Evolutionary conservation across 2,797 vertebrate species (phyloP).

Genomic region (Acipenser ruthenus): DNA sequence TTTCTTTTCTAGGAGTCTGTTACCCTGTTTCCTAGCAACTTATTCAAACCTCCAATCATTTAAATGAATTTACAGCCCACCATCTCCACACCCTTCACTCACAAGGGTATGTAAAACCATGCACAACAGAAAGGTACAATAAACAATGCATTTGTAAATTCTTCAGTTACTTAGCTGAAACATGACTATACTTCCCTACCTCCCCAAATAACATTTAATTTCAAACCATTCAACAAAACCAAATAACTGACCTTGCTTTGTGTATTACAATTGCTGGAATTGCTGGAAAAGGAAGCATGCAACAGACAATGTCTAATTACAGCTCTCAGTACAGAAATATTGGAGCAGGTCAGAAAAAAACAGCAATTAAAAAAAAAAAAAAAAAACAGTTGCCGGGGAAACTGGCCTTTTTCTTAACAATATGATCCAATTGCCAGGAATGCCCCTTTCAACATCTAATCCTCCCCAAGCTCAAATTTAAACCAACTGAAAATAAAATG

Average conservation of each 20-base stretch:
- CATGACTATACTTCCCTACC: neutral
- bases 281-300: constrained; percentile 37
- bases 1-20: constrained; percentile 25
- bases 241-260: neutral
- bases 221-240: neutral
- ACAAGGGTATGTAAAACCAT: constrained; percentile 26
- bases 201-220: neutral
- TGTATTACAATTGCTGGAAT: constrained; percentile 7
- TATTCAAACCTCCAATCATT: constrained; percentile 49
- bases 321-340: constrained; percentile 26
- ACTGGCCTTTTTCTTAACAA: constrained; percentile 31
- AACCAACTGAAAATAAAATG: constrained; percentile 25
- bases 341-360: constrained; percentile 17
- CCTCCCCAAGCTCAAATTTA: constrained; percentile 15
- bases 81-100: constrained; percentile 45
- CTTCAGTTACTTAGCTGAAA: no score
- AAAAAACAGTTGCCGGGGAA: constrained; percentile 26
- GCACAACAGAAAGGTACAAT: neutral
- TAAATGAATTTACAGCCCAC: constrained; percentile 48
- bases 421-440: constrained; percentile 30
- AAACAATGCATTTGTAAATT: neutral
- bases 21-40: constrained; percentile 63
- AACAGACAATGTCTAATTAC: constrained; percentile 46
- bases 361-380: constrained; percentile 17
- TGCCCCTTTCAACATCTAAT: constrained; percentile 28